phyloP scores from a whole-genome alignment of 2,797 vertebrate genomes.

The Chaetophractus vellerosus region DNA sequence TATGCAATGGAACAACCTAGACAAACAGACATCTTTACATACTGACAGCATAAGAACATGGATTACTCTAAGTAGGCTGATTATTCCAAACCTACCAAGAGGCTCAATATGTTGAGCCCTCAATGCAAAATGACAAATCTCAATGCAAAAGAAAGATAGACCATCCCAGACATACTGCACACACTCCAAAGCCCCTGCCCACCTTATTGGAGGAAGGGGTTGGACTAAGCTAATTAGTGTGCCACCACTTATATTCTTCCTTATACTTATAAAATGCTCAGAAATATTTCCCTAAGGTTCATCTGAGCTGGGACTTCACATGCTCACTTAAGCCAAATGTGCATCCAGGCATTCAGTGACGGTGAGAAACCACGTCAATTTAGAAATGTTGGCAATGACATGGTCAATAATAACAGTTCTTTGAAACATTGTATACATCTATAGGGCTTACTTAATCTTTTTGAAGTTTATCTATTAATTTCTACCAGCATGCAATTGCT shows the following conservation, averaged over 20 bases:
- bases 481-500: background rate
- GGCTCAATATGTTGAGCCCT: background rate
- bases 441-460: background rate
- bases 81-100: background rate
- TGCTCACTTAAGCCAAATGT: background rate
- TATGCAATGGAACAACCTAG: background rate
- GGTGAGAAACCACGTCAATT: background rate
- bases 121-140: background rate
- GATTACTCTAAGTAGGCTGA: background rate
- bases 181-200: background rate
- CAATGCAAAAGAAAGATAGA: background rate
- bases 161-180: too few relatives aligned
- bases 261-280: background rate
- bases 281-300: background rate
- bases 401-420: background rate
- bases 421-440: background rate
- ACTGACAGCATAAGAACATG: rapidly evolving
- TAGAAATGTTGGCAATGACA: background rate
- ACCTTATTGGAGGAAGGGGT: background rate
- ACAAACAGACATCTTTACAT: background rate
- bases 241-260: background rate
- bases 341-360: background rate
- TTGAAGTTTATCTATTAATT: background rate
- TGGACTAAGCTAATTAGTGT: background rate
- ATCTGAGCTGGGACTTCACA: background rate